A percentile compares a stretch with the other conserved stretches of the same genome.
Evolutionary conservation across 2,113 vertebrate genomes (phyloP).

Genomic region (Scytalopus superciliaris): DNA sequence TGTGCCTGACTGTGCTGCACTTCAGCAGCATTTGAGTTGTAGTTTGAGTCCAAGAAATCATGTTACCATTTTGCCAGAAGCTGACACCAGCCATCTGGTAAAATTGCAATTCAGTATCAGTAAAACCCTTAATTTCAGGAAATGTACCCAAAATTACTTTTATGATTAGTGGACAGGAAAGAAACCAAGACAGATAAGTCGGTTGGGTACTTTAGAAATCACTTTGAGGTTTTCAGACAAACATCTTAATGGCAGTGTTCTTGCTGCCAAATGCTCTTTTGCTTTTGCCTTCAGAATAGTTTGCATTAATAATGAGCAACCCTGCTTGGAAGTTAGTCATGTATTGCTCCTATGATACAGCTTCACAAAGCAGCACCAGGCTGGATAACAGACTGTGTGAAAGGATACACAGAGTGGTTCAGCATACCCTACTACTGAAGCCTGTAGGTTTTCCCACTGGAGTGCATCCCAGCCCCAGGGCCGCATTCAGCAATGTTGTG

Average conservation of each 20-base stretch:
- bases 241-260: neutral
- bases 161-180: conserved; percentile 42
- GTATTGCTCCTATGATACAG: neutral
- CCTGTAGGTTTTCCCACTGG: neutral
- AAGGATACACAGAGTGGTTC: neutral
- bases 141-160: conserved; percentile 35
- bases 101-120: neutral
- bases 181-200: neutral
- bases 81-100: conserved; percentile 36
- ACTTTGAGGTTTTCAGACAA: conserved; percentile 50
- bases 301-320: conserved; percentile 55
- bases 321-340: conserved; percentile 6
- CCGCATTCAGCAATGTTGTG: neutral
- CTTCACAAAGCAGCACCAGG: fast-evolving
- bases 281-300: conserved; percentile 28
- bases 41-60: conserved; percentile 31
- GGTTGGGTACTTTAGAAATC: neutral
- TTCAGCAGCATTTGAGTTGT: neutral
- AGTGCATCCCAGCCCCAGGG: neutral
- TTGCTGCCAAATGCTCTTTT: conserved; percentile 52
- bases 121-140: conserved; percentile 23
- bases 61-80: neutral
- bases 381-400: neutral
- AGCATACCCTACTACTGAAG: neutral
- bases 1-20: neutral